Conservation (phyloP, 2,113 vertebrate species). For the Thryonomys swinderianus region DNA sequence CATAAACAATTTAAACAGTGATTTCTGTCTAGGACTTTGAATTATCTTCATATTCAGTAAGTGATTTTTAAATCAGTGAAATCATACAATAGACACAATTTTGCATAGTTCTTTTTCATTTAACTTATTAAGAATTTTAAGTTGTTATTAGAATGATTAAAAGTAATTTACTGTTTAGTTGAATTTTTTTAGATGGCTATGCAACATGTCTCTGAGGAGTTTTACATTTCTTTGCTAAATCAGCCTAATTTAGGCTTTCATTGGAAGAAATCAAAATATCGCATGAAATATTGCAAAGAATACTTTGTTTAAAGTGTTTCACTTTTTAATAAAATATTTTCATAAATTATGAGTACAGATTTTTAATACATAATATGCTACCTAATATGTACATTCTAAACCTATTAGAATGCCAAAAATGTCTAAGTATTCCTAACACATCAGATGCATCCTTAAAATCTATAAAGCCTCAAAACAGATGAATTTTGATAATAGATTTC, state of each 20-base stretch:
- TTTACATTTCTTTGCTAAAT: constrained; percentile 26
- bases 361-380: not conserved
- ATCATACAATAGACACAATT: not conserved
- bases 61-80: not conserved
- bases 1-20: not conserved
- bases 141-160: not conserved
- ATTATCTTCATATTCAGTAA: not conserved
- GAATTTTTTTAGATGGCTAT: not conserved
- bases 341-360: not conserved
- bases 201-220: not conserved
- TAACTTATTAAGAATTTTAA: not conserved
- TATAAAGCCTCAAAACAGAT: not conserved
- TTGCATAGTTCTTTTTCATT: not conserved
- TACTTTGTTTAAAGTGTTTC: not conserved
- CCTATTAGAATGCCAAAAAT: not conserved
- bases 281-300: not conserved
- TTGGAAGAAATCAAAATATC: not conserved
- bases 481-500: not conserved
- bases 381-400: not conserved
- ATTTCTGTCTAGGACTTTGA: constrained; percentile 10
- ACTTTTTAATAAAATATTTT: not conserved
- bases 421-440: not conserved
- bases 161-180: not conserved
- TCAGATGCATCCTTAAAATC: not conserved
- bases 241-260: not conserved